Evolutionary conservation across 2,113 vertebrate species (phyloP), one percentile per base, ranked within the genome.

Genomic region (Neotoma lepida): DNA sequence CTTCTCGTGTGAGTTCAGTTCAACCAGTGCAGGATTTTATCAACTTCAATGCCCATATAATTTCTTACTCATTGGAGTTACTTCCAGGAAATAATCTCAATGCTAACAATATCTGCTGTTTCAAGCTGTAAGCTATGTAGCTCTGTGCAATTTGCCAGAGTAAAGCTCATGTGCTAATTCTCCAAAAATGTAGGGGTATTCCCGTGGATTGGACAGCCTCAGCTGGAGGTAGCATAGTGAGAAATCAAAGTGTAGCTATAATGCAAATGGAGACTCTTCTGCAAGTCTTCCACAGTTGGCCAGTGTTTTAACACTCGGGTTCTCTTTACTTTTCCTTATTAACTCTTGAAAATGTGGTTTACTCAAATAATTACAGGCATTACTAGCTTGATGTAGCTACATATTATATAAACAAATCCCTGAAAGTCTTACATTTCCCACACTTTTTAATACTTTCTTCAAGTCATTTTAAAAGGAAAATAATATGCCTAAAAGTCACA

Each of bases 401-500:
- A 51, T 68, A 68, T 92, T 90, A 84, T 74, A 28, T 71, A 71
- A 87, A 81, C 81, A 85, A 92, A 66, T 91, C 81, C 18, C 51
- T 22, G 46, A 93, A 96, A 97, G 95, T 86, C 91, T 97, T 95
- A 71, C 89, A 84, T 95, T 96, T 94, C 89, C 85, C 97, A 97
- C 26, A 97, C 93, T 95, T 98, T 49, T 97, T 76, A 94, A 97
- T 95, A 96, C 87, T 97, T 98, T 97, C 95, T 77, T 94, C 82
- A 96, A 97, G 86, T 44, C 84, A 95, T 91, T 97, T 97, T 64
- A 94, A 97, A 96, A 97, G 87, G 12, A 88, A 98, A 98, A 97
- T 92, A 94, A 96, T 4, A 56, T 76, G 86, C 93, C 91, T 93
- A 91, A 81, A 94, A 97, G 92, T 94, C 87, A 93, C 63, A 70